Base-by-base conservation (phyloP, 1,140 invertebrate species). In the Heliothis virescens region DNA sequence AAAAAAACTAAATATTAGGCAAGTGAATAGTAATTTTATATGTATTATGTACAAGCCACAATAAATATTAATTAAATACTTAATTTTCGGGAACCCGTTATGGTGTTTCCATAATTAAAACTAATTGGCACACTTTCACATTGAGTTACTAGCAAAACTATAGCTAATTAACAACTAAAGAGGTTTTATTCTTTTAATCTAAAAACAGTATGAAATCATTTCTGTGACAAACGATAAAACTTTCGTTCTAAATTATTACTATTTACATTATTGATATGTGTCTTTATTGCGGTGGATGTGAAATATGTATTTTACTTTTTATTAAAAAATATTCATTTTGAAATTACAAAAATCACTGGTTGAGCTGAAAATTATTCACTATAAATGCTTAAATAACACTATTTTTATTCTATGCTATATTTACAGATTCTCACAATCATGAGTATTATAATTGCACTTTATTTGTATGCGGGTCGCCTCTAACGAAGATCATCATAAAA, bases 401-500 rank as follows among this genome's bases (percentile, higher is more conserved):
- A 90, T 77, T 75, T 82, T 82, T 29, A 63, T 55, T 79, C 48
- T 86, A 86, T 78, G 79, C 86, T 92, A 92, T 94, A 94, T 94
- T 78, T 94, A 94, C 93, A 94, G 82, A 82, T 85, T 92, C 89
- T 94, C 92, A 94, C 93, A 94, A 92, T 92, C 89, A 91, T 90
- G 91, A 94, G 92, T 94, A 93, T 92, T 90, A 90, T 94, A 94
- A 94, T 94, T 94, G 93, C 93, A 94, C 93, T 94, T 94, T 92
- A 90, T 93, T 92, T 90, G 83, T 89, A 90, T 92, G 87, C 86
- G 82, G 85, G 83, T 83, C 82, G 79, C 83, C 81, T 79, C 78
- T 50, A 50, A 62, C 79, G 79, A 71, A 82, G 79, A 83, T 84
- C 79, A 79, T 84, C 85, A 90, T 88, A 89, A 90, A 89, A 93